Base-by-base conservation (phyloP, 1,140 invertebrate genomes). In the Eufriesea mexicana region DNA sequence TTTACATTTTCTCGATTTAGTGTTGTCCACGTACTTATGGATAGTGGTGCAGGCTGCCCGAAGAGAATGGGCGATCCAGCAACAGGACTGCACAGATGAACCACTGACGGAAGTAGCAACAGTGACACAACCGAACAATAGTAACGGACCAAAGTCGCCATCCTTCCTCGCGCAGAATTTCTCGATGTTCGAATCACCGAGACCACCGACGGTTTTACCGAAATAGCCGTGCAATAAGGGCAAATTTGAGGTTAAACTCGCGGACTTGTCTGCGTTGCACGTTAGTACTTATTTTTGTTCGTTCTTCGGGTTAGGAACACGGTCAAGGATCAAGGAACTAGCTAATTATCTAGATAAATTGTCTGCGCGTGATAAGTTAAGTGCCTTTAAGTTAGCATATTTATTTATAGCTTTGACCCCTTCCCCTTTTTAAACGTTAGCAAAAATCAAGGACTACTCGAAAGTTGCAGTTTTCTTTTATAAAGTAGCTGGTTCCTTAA, bases 21-120 rank as follows among this genome's bases (percentile, higher is more conserved):
- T 93, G 59, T 28, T 91, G 5, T 90, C 89, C 64, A 73, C 87
- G 49, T 94, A 93, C 83, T 91, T 92, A 68, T 94, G 93, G 93
- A 89, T 91, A 84, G 55, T 92, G 9, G 92, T 94, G 6, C 91
- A 90, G 62, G 73, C 84, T 23, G 91, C 91, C 5, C 91, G 91
- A 47, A 91, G 85, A 25, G 84, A 92, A 59, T 93, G 90, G 90
- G 12, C 73, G 5, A 54, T 62, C 5, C 66, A 72, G n/a, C 59
- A 57, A 18, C 61, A 23, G 20, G 25, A 12, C n/a, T 8, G 2
- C 12, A n/a, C 49, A 5, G 66, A 86, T 35, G 28, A 18, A 2
- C 66, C 59, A 18, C 0, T 35, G 10, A 76, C 9, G 23, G 10
- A 66, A 25, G 23, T 51, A 8, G 42, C 25, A 16, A 20, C n/a